phyloP scores from a whole-genome alignment of 1,140 invertebrate species.

The Caenorhabditis remanei region DNA sequence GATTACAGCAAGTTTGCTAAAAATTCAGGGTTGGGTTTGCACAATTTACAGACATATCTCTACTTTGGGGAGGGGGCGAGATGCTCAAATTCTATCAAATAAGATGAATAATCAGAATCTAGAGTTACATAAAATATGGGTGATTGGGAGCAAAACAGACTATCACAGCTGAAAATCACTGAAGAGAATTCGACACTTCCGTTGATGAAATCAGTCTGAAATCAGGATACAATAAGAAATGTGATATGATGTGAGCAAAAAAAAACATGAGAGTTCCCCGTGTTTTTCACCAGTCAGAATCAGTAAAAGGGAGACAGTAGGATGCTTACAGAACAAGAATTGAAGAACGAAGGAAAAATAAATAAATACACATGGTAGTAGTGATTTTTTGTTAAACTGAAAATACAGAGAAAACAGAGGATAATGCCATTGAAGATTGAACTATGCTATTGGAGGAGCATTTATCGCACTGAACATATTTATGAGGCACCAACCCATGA shows the following conservation, averaged over 20 bases:
- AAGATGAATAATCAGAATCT: constrained; percentile 6
- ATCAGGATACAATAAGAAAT: neutral
- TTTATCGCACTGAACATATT: neutral
- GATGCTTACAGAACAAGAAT: neutral
- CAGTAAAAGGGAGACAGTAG: neutral
- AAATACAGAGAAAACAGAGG: neutral
- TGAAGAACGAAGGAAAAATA: neutral
- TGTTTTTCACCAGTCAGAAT: neutral
- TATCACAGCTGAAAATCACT: constrained; percentile 39
- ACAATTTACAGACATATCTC: constrained; percentile 47
- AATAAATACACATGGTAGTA: neutral
- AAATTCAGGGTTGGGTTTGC: neutral
- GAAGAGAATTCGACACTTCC: neutral
- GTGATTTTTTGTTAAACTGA: constrained; percentile 1
- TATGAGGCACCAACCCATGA: neutral
- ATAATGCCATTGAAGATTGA: too few relatives aligned
- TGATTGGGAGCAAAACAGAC: neutral
- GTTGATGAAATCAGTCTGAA: constrained; percentile 34
- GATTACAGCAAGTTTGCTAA: neutral
- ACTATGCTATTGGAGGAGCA: constrained; percentile 44
- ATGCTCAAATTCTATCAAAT: neutral
- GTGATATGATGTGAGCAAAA: neutral
- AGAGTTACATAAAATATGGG: neutral
- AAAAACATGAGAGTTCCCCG: neutral
- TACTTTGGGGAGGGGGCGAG: neutral